Base-by-base conservation (phyloP, 2,797 vertebrate genomes). In the Lepus townsendii region DNA sequence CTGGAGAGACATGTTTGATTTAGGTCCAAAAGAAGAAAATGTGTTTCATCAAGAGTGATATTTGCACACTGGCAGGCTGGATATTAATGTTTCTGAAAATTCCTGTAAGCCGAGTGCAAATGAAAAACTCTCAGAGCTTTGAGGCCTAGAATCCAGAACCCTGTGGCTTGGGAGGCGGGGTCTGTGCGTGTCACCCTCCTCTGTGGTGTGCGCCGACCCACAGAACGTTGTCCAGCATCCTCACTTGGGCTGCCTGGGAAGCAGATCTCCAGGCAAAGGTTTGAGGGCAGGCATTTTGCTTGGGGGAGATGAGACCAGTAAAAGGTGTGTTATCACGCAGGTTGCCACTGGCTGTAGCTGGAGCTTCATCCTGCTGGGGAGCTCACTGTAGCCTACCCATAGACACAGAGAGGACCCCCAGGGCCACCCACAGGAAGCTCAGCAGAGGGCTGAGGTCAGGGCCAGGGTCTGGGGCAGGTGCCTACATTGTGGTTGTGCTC, bases 21-120 rank as follows among this genome's bases (percentile, higher is more conserved):
- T 93, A 66, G n/a, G 35, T 32, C 50, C 26, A 57, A 72, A 75
- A 91, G 72, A 85, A 90, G 93, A 69, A 88, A 93, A 89, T 35
- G 66, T 68, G 54, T 93, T 96, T 86, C 65, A 47, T 93, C 54
- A 83, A 47, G 94, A 86, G 79, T 80, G 90, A n/a, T 76, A 93
- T 96, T 95, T 96, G 93, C 94, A 71, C 90, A 68, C 6, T 2
- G 4, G 65, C 30, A 79, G 8, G 57, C 38, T 77, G 27, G 62
- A 16, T 94, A 62, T 88, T 92, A 91, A 94, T 83, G 69, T 86
- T 96, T 89, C 72, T 19, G 90, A 76, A 94, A 60, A 79, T 27
- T 10, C 54, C 69, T 73, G 62, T 42, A 50, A 65, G 75, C 7
- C 78, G 93, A 88, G 86, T n/a, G 68, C 27, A 14, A 24, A 92